phyloP scores from a whole-genome alignment of 2,888 invertebrate species.

The Agriotes lineatus region DNA sequence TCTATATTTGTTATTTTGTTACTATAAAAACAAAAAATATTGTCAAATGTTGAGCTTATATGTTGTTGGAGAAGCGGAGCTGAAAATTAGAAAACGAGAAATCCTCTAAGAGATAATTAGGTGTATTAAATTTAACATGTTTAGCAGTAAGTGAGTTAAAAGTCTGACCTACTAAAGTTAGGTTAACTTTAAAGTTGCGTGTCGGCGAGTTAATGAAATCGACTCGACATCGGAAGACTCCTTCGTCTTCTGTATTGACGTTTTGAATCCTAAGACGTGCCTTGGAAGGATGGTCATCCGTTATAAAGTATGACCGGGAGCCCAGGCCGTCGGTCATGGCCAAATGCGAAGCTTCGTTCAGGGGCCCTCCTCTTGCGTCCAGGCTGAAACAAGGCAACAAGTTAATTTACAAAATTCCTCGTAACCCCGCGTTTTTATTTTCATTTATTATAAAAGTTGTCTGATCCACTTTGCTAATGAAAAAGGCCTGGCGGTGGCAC shows the following conservation, averaged over 20 bases:
- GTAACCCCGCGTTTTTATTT: neutral
- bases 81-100: too few species aligned
- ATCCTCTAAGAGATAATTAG: conserved; percentile 11
- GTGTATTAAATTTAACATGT: conserved; percentile 19
- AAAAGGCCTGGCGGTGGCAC: conserved; percentile 4
- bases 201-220: conserved; percentile 92
- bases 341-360: conserved; percentile 78
- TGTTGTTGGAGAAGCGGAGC: too few species aligned
- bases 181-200: conserved; percentile 85
- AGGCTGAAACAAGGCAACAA: conserved; percentile 72
- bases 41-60: too few species aligned
- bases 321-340: conserved; percentile 85
- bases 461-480: neutral
- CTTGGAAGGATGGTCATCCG: conserved; percentile 78
- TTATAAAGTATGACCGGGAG: conserved; percentile 79
- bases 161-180: conserved; percentile 88
- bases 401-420: neutral
- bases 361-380: conserved; percentile 81
- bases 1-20: too few species aligned
- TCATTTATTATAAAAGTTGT: neutral
- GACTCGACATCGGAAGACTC: conserved; percentile 87
- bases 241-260: conserved; percentile 81
- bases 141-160: conserved; percentile 33
- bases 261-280: conserved; percentile 81
- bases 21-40: too few species aligned